Conservation (phyloP, 2,797 vertebrate species). For the Synaphobranchus kaupii region DNA sequence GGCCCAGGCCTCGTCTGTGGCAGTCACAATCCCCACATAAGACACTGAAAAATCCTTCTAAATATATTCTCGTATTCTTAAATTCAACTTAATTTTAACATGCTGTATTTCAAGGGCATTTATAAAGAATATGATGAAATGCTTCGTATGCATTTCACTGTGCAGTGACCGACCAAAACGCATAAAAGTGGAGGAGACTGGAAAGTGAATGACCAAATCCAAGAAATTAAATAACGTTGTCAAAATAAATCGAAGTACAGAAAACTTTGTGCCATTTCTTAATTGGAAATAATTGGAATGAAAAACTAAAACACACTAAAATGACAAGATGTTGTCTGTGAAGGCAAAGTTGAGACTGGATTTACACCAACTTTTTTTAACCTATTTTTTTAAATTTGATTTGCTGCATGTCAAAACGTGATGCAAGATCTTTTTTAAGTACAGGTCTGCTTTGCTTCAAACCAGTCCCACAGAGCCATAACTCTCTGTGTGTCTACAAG, state of each 20-base stretch:
- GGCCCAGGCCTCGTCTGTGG: background rate
- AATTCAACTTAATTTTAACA: background rate
- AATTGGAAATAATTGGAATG: background rate
- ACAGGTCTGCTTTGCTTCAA: conserved; percentile 56
- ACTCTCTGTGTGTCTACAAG: conserved; percentile 63
- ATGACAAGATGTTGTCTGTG: background rate
- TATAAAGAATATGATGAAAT: background rate
- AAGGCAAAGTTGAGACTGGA: conserved; percentile 53
- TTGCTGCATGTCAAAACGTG: conserved; percentile 61
- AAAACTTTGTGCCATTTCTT: background rate
- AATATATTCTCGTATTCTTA: background rate
- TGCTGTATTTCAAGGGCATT: background rate
- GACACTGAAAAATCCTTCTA: background rate
- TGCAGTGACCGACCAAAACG: background rate
- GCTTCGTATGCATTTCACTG: background rate
- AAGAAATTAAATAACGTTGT: conserved; percentile 40
- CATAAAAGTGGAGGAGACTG: background rate
- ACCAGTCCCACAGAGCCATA: conserved; percentile 54
- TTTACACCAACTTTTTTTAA: conserved; percentile 44
- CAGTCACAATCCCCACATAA: background rate
- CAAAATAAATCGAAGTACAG: background rate
- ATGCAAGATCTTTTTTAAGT: conserved; percentile 60
- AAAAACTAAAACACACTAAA: background rate
- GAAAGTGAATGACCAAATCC: conserved; percentile 17
- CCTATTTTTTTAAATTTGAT: conserved; percentile 45